A percentile compares a stretch with the other conserved stretches of the same genome.
These are phyloP conservation scores for Eristalis intricaria DNA, from an alignment of 2,888 invertebrate species.

Conservation along the genomic window DNA sequence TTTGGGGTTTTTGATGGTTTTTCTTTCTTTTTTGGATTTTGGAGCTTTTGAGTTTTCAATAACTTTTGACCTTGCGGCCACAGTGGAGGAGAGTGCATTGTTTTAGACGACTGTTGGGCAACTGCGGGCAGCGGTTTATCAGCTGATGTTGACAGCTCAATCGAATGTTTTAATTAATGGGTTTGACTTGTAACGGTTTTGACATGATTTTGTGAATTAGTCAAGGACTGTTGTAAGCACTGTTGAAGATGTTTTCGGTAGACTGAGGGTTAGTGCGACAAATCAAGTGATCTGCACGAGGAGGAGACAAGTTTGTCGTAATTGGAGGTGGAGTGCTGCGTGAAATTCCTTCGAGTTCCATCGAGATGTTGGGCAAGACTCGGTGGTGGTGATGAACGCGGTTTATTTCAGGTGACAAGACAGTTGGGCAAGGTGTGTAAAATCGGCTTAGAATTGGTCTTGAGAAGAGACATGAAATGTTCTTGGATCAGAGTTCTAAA, in stretches of 20 bases:
- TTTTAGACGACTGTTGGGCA: slow-evolving; percentile 21
- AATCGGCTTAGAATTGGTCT: not conserved
- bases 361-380: not conserved
- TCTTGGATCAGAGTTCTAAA: too few relatives aligned
- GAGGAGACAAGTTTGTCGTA: slow-evolving; percentile 3
- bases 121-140: slow-evolving; percentile 39
- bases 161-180: slow-evolving; percentile 42
- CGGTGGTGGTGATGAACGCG: too few relatives aligned
- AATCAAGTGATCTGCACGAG: slow-evolving; percentile 24
- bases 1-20: not conserved
- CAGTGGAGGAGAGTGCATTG: slow-evolving; percentile 39
- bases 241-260: not conserved
- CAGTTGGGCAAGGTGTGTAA: not conserved
- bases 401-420: too few relatives aligned
- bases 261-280: not conserved
- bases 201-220: slow-evolving; percentile 37
- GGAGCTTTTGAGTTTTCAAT: slow-evolving; percentile 37
- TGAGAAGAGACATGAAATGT: too few relatives aligned
- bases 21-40: not conserved
- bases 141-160: slow-evolving; percentile 48
- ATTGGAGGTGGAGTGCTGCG: not conserved
- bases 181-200: slow-evolving; percentile 34
- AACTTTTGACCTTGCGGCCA: slow-evolving; percentile 43
- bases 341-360: not conserved
- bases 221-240: slow-evolving; percentile 5